phyloP scores from a whole-genome alignment of 1,140 invertebrate species.

The Ips typographus region DNA sequence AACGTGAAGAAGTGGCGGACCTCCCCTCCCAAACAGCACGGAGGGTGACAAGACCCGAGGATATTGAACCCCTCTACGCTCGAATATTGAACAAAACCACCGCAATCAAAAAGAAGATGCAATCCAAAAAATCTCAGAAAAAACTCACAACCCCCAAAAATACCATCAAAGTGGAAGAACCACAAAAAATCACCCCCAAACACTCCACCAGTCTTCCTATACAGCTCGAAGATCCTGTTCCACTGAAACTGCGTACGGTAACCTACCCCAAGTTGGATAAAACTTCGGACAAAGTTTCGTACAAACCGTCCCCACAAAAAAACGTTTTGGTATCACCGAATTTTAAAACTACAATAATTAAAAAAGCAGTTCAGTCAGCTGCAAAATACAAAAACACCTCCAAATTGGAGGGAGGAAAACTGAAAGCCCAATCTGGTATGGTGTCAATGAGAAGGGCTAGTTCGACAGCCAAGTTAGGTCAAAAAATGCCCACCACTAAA shows the following conservation, averaged over 20 bases:
- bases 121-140: no score
- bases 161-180: neutral
- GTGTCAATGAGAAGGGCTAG: conserved; percentile 11
- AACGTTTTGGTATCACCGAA: neutral
- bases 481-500: conserved; percentile 4
- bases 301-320: neutral
- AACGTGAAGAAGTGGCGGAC: no score
- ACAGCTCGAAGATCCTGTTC: neutral
- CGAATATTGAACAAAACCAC: no score
- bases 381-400: no score
- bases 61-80: no score
- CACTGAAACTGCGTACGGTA: neutral
- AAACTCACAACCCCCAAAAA: no score
- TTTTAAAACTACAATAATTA: no score
- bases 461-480: neutral
- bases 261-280: neutral
- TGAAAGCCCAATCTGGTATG: neutral
- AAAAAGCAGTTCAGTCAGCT: no score
- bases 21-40: no score
- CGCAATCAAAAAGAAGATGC: no score
- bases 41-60: no score
- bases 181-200: neutral
- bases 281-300: neutral
- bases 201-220: neutral
- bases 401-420: neutral